Evolutionary conservation across 2,888 invertebrate species (phyloP), one percentile per base, ranked within the genome.

Genomic region (Ichneumon xanthorius): DNA sequence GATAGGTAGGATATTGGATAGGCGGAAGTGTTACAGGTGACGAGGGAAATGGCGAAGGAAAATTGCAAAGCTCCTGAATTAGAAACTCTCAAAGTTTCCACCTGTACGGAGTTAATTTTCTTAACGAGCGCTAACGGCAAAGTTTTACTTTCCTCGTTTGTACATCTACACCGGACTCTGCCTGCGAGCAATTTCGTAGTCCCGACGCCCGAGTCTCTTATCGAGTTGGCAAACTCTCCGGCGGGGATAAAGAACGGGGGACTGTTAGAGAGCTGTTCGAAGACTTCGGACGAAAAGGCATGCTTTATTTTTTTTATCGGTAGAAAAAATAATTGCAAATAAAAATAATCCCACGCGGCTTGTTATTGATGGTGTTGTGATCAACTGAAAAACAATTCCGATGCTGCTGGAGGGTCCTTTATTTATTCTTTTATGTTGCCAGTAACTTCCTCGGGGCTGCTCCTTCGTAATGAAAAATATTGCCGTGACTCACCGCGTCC

Each of bases 91-190:
- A 4, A 70, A 50, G 26, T 26, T 22, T 55, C 22, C 9, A 7
- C 16, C 4, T 7, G 7, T 16, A 19, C 14, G 33, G n/a, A 72
- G 37, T 72, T 72, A 53, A 72, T 72, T 72, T 72, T 58, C 55
- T 55, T 72, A 58, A 72, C n/a, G 55, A 33, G 72, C 19, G 11
- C 30, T 55, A 55, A 11, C 22, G 11, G 14, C 37, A 37, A 72
- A 68, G 45, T 68, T 68, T 30, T 48, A 22, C 45, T 14, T 45
- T 68, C 26, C 48, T 2, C n/a, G 63, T 33, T 30, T 30, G 16
- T 33, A 22, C 55, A 19, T 55, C 55, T 55, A 55, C 22, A 22
- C 19, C 55, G 19, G 9, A 55, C 11, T 22, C 11, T 19, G 22
- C 3, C 22, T 9, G 55, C 19, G 19, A 55, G 22, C 22, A 55